Evolutionary conservation across 2,113 vertebrate genomes (phyloP), one percentile per base, ranked within the genome.

Genomic region (Centropus unirufus): DNA sequence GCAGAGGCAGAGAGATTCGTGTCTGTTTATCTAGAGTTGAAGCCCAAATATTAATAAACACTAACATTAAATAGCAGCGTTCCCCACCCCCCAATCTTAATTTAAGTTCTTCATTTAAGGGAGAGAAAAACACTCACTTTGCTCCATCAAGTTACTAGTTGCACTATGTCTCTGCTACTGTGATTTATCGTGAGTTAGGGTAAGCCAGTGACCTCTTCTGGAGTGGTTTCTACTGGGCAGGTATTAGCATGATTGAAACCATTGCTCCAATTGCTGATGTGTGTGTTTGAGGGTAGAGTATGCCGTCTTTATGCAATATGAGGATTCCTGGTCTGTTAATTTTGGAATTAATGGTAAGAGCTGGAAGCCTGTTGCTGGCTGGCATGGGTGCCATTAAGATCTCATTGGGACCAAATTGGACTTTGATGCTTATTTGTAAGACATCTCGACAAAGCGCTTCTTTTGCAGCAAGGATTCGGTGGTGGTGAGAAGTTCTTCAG

Each of bases 31-130:
- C 73, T n/a, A 44, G 40, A 36, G 55, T 14, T 72, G 68, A 87
- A 92, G 55, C 42, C 62, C 74, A 92, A 79, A 83, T 80, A 66
- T 92, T 83, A 84, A 86, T 93, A 85, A 89, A 89, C 79, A 29
- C 36, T 51, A 83, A 72, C 34, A 49, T 62, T 92, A 72, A 87
- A 76, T 79, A 72, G 24, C 26, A 9, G 57, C 5, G 2, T 20
- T 1, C 3, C 4, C 2, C 34, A 27, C 8, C n/a, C 10, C 18
- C 3, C 22, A 1, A 1, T 77, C 57, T 94, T 77, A 4, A 6
- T 63, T 63, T 52, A 67, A 59, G 7, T 77, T 92, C 36, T 92
- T 47, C 20, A 42, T 83, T 44, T 70, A 81, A 67, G 57, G 19
- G 1, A 3, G 30, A 59, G 8, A 46, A 75, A 69, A 57, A 14